Evolutionary conservation across 2,113 vertebrate genomes (phyloP).

Genomic region (Macrotus californicus): DNA sequence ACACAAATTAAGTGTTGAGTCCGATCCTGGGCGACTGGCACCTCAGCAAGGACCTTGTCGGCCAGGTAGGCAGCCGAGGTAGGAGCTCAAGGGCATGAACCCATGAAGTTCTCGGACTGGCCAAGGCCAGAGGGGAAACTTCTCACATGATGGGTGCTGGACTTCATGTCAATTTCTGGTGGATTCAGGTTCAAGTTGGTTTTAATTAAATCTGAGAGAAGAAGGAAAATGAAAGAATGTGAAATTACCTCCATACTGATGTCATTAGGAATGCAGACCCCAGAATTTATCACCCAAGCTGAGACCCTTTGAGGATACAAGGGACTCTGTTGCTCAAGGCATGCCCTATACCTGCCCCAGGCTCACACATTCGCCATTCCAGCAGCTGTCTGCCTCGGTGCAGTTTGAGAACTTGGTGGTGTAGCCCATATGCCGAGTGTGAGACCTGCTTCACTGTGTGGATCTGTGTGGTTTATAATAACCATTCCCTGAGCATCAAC

Average conservation of each 20-base stretch:
- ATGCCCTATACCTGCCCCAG: not conserved
- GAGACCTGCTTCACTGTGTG: not conserved
- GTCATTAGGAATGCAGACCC: not conserved
- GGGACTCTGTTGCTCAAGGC: not conserved
- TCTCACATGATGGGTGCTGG: not conserved
- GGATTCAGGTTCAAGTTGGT: not conserved
- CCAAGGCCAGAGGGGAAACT: not conserved
- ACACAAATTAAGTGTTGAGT: not conserved
- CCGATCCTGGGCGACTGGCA: not conserved
- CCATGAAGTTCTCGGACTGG: not conserved
- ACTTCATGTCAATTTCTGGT: not conserved
- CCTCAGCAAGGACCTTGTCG: not conserved
- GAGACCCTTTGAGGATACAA: not conserved
- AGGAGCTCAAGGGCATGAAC: not conserved
- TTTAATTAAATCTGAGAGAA: not conserved
- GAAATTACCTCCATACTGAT: not conserved
- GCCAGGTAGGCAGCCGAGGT: not conserved
- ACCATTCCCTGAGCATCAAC: not conserved
- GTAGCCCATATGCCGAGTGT: not conserved
- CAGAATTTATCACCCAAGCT: not conserved
- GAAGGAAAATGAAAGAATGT: not conserved
- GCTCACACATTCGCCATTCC: too few relatives aligned
- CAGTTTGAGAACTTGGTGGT: not conserved
- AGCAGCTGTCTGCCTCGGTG: not conserved
- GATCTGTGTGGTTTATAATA: not conserved